Evolutionary conservation across 2,113 vertebrate genomes (phyloP).

Genomic region (Triplophysa siluroides): DNA sequence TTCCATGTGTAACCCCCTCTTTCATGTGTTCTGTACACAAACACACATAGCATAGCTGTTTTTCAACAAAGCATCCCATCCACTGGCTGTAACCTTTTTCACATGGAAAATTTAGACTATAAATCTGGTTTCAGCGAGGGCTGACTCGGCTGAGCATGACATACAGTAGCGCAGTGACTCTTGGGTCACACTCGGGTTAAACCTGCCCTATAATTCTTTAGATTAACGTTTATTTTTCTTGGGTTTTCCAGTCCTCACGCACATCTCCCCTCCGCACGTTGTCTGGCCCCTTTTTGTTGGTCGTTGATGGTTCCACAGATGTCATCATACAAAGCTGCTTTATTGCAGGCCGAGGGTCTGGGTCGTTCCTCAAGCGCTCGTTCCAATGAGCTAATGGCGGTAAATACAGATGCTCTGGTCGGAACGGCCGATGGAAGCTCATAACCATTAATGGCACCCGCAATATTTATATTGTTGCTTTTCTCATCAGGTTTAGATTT

Average conservation of each 20-base stretch:
- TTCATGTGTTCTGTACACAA: conserved; percentile 41
- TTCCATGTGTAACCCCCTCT: conserved; percentile 34
- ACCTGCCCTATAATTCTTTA: conserved; percentile 49
- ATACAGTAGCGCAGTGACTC: conserved; percentile 53
- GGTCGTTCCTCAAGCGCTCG: conserved; percentile 42
- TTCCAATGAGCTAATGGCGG: conserved; percentile 48
- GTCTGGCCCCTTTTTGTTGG: conserved; percentile 19
- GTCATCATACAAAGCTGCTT: conserved; percentile 55
- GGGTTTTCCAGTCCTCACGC: conserved; percentile 44
- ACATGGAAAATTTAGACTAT: conserved; percentile 53
- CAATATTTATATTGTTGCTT: conserved; percentile 59
- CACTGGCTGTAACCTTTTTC: conserved; percentile 43
- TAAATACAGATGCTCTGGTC: conserved; percentile 54
- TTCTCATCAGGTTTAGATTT: conserved; percentile 58
- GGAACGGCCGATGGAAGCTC: conserved; percentile 60
- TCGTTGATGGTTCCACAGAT: conserved; percentile 35
- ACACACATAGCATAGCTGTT: conserved; percentile 4
- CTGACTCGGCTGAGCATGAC: conserved; percentile 32
- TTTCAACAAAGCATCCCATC: conserved; percentile 31
- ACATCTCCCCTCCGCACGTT: conserved; percentile 27
- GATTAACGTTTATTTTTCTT: conserved; percentile 49
- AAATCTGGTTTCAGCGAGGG: conserved; percentile 48
- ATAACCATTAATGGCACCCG: conserved; percentile 63
- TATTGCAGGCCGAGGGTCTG: conserved; percentile 54
- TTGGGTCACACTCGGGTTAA: conserved; percentile 30